Evolutionary conservation across 2,113 vertebrate species (phyloP), one percentile per base, ranked within the genome.

Genomic region (Austrofundulus limnaeus): DNA sequence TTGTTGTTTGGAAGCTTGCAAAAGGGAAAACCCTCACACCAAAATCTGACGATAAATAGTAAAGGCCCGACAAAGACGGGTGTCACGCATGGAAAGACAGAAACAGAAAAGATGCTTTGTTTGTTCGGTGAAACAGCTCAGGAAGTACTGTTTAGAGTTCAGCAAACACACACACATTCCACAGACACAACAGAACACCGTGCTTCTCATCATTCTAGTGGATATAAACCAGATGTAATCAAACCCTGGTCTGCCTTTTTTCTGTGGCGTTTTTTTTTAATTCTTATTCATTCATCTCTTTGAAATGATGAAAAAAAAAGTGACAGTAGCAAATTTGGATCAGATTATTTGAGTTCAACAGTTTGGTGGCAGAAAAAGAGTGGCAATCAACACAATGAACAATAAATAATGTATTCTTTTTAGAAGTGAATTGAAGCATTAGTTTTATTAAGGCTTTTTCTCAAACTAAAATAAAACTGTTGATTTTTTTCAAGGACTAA

Each of bases 211-310:
- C 71, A 50, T 73, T 24, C 71, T 0, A 6, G 60, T 46, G 78
- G 75, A 85, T 49, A 56, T 48, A 59, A 75, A 74, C 59, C 86
- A 87, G 77, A 83, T 80, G 48, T 75, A 83, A 81, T 83, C 68
- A 61, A 72, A 79, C 57, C 54, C 48, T 16, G 54, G 63, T 66
- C 75, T 83, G 80, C 84, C 16, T 46, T 42, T 43, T 17, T 17
- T 34, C 31, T 34, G 31, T 34, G 3, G 28, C 10, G 31, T 34
- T 34, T 43, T 37, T 13, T 23, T 51, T 11, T 78, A 75, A 16
- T 4, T 17, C 47, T 78, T 81, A 62, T 75, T 54, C 71, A 53
- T 56, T 66, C 57, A 53, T 39, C 23, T 67, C 42, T 77, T 58
- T 55, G 65, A 74, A 73, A 72, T 78, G 75, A 84, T 62, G 64